These are phyloP conservation scores for Criorhina ranunculi DNA, from an alignment of 2,888 invertebrate species.

Conservation along the genomic window DNA sequence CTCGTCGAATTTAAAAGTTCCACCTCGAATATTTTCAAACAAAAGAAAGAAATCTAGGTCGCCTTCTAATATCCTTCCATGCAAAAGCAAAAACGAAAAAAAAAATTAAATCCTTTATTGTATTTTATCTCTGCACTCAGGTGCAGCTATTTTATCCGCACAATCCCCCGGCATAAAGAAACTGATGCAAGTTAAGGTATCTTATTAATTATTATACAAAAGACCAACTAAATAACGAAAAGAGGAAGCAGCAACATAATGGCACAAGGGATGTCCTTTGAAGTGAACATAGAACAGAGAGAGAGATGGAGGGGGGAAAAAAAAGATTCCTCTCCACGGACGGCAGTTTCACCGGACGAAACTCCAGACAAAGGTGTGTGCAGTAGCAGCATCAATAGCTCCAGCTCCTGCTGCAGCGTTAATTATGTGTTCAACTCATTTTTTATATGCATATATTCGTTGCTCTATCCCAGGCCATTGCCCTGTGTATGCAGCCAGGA, in stretches of 20 bases:
- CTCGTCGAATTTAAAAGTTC: background rate
- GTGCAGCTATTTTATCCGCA: slow-evolving; percentile 65
- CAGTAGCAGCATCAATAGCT: slow-evolving; percentile 2
- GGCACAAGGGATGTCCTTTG: slow-evolving; percentile 64
- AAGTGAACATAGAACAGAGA: slow-evolving; percentile 27
- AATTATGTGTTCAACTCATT: slow-evolving; percentile 66
- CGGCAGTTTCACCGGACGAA: slow-evolving; percentile 30
- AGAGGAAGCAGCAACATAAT: slow-evolving; percentile 48
- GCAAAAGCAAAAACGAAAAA: slow-evolving; percentile 23
- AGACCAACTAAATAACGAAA: slow-evolving; percentile 59
- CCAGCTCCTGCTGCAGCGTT: slow-evolving; percentile 63
- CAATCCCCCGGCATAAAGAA: slow-evolving; percentile 56
- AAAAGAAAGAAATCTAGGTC: slow-evolving; percentile 50
- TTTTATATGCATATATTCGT: background rate
- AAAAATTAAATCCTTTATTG: slow-evolving; percentile 24
- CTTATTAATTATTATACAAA: slow-evolving; percentile 75
- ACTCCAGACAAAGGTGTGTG: slow-evolving; percentile 45
- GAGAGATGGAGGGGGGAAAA: background rate
- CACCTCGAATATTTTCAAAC: slow-evolving; percentile 29
- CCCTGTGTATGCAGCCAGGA: slow-evolving; percentile 46
- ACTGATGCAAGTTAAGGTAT: slow-evolving; percentile 66
- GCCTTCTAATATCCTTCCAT: slow-evolving; percentile 47
- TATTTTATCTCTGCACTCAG: slow-evolving; percentile 54
- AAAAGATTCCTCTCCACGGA: slow-evolving; percentile 7
- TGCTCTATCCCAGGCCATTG: slow-evolving; percentile 44